Evolutionary conservation across 2,888 invertebrate species (phyloP).

Genomic region (Catotricha subobsoleta): DNA sequence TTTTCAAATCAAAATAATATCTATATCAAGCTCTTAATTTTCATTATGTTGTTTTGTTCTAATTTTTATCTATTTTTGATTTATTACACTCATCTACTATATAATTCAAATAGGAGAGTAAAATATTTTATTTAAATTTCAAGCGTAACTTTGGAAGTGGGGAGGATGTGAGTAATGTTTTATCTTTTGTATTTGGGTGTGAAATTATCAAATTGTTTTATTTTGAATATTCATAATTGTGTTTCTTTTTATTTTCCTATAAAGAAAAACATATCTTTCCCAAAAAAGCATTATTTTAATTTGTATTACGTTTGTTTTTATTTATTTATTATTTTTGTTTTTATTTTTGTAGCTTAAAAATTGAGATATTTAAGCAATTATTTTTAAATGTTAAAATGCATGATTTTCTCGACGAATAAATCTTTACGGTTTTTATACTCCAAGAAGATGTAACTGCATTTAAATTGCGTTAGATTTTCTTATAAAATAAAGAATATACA

Average conservation of each 20-base stretch:
- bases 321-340: no score
- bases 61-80: conserved; percentile 5
- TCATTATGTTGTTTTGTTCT: neutral
- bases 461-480: no score
- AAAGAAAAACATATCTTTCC: no score
- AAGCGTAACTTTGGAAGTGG: conserved; percentile 37
- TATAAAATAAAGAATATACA: no score
- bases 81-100: neutral
- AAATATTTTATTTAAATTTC: conserved; percentile 14
- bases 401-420: no score
- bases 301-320: no score
- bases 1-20: neutral
- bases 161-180: conserved; percentile 35
- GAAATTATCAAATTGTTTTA: neutral
- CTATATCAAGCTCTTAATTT: neutral
- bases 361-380: no score
- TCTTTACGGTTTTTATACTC: no score
- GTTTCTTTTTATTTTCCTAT: neutral
- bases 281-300: neutral
- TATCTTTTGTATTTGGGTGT: neutral
- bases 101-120: neutral
- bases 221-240: neutral
- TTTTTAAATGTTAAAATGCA: no score
- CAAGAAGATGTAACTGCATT: no score
- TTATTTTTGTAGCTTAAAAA: no score